Evolutionary conservation across 2,888 invertebrate species (phyloP).

Genomic region (Cotesia congregata): DNA sequence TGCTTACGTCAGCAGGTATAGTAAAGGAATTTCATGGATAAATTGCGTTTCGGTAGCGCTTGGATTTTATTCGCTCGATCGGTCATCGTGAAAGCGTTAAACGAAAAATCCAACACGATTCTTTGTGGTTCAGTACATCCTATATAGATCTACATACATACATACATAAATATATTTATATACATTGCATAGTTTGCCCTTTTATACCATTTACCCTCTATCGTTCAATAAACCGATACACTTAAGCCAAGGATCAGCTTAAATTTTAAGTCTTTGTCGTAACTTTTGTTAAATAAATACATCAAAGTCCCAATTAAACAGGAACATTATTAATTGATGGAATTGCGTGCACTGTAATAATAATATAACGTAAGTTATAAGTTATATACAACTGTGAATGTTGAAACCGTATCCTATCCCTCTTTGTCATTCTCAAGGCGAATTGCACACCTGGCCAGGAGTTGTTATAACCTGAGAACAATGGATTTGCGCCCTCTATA

Average conservation of each 20-base stretch:
- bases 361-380: neutral
- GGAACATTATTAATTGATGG: neutral
- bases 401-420: conserved; percentile 8
- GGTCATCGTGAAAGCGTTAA: conserved; percentile 37
- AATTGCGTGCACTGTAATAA: neutral
- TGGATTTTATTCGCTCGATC: conserved; percentile 34
- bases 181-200: conserved; percentile 20
- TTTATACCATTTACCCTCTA: neutral
- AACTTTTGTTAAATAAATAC: neutral
- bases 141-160: conserved; percentile 3
- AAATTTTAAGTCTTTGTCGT: neutral
- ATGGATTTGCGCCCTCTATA: conserved; percentile 57
- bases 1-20: conserved; percentile 11
- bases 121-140: conserved; percentile 15
- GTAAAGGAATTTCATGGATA: conserved; percentile 32
- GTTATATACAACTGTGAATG: neutral
- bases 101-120: conserved; percentile 25
- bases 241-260: conserved; percentile 6
- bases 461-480: conserved; percentile 54
- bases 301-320: neutral
- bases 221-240: conserved; percentile 25
- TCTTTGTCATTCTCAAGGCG: conserved; percentile 7
- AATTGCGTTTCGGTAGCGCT: conserved; percentile 23
- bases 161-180: neutral
- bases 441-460: conserved; percentile 49